Evolutionary conservation across 2,797 vertebrate species (phyloP).

Genomic region (Distichodus sexfasciatus): DNA sequence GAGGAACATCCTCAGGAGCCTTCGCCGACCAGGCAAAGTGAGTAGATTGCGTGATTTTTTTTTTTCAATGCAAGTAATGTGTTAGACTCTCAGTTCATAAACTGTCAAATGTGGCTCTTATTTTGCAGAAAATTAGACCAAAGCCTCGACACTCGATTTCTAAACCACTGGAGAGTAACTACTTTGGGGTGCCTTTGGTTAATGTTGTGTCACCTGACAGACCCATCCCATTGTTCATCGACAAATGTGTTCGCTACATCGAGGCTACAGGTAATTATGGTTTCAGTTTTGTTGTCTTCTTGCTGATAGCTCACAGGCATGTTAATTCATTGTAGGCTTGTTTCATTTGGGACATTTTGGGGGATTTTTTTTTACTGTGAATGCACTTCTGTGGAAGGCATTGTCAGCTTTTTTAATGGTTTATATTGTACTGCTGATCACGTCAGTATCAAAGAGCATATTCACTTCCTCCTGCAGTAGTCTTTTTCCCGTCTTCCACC

Average conservation of each 20-base stretch:
- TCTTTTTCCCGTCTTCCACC: too few relatives aligned
- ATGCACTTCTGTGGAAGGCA: too few relatives aligned
- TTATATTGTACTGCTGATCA: too few relatives aligned
- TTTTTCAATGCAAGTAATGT: not conserved
- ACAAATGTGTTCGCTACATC: slow-evolving; percentile 94
- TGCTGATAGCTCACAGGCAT: not conserved
- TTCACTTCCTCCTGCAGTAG: too few relatives aligned
- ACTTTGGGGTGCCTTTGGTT: slow-evolving; percentile 87
- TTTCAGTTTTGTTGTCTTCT: not conserved
- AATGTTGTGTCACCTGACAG: slow-evolving; percentile 84
- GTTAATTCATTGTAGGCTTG: not conserved
- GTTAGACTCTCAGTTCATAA: not conserved
- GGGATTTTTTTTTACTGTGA: too few relatives aligned
- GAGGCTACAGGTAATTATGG: slow-evolving; percentile 83
- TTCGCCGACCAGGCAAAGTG: slow-evolving; percentile 92
- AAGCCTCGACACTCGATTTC: slow-evolving; percentile 88
- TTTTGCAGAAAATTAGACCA: slow-evolving; percentile 84
- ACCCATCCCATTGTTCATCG: slow-evolving; percentile 93
- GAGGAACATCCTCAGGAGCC: slow-evolving; percentile 92
- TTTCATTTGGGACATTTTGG: not conserved
- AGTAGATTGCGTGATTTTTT: slow-evolving; percentile 8
- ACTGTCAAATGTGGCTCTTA: slow-evolving; percentile 4
- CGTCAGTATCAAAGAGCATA: too few relatives aligned
- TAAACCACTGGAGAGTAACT: slow-evolving; percentile 90
- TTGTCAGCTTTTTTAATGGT: too few relatives aligned